Evolutionary conservation across 1,140 invertebrate genomes (phyloP).

Genomic region (Acyrthosiphon pisum): DNA sequence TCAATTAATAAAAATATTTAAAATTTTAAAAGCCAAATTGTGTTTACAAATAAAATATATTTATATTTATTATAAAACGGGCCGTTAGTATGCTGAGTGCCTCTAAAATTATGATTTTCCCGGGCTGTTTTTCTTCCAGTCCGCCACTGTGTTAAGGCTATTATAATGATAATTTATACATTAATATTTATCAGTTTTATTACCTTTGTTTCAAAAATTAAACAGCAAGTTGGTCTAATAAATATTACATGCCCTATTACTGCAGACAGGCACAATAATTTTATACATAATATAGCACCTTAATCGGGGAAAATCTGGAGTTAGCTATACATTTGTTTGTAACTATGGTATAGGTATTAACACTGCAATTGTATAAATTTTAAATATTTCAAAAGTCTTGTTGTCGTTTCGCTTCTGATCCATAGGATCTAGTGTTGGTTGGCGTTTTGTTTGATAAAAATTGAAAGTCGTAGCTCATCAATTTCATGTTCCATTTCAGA

Average conservation of each 20-base stretch:
- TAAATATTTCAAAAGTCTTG: slow-evolving; percentile 79
- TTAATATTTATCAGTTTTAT: slow-evolving; percentile 9
- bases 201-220: not conserved
- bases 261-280: too few relatives aligned
- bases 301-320: not conserved
- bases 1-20: too few relatives aligned
- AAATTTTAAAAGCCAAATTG: too few relatives aligned
- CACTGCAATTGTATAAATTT: not conserved
- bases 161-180: slow-evolving; percentile 1
- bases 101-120: too few relatives aligned
- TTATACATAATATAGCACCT: slow-evolving; percentile 48
- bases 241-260: not conserved
- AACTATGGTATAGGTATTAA: slow-evolving; percentile 33
- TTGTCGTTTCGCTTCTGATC: slow-evolving; percentile 95
- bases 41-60: too few relatives aligned
- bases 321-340: not conserved
- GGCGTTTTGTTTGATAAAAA: slow-evolving; percentile 95
- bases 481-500: slow-evolving; percentile 98
- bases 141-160: slow-evolving; percentile 27
- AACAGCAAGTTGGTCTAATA: not conserved
- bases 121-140: too few relatives aligned
- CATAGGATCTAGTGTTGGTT: slow-evolving; percentile 98
- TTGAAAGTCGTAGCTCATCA: slow-evolving; percentile 90
- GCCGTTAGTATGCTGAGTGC: too few relatives aligned
- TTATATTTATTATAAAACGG: too few relatives aligned